Percentiles rank a stretch among this genome's conserved stretches.
These are phyloP conservation scores for Meda fulgida DNA, from an alignment of 2,797 vertebrate genomes.

Conservation along the genomic window DNA sequence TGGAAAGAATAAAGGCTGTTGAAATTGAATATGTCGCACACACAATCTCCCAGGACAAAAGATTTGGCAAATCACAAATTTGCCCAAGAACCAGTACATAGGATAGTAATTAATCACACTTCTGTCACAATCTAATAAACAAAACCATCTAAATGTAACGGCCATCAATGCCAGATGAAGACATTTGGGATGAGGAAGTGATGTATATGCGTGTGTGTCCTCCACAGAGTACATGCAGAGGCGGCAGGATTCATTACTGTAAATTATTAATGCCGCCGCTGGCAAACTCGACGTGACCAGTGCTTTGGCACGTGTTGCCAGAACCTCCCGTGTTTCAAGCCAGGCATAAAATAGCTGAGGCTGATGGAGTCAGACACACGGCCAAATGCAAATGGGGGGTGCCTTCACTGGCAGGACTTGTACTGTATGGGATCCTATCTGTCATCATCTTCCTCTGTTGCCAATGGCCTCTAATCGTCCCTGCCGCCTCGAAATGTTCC, in stretches of 20 bases:
- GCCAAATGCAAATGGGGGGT: conserved; percentile 35
- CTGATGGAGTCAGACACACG: conserved; percentile 38
- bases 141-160: conserved; percentile 35
- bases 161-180: conserved; percentile 40
- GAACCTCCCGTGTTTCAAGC: conserved; percentile 30
- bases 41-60: conserved; percentile 14
- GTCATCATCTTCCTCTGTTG: conserved; percentile 48
- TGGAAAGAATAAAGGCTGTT: background rate
- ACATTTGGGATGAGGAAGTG: conserved; percentile 42
- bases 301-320: conserved; percentile 43
- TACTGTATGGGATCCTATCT: conserved; percentile 52
- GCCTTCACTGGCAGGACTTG: conserved; percentile 35
- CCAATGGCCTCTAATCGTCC: conserved; percentile 53
- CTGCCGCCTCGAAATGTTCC: conserved; percentile 59
- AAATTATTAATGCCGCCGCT: conserved; percentile 47
- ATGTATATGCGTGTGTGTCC: conserved; percentile 46
- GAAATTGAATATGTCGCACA: background rate
- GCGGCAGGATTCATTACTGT: conserved; percentile 50
- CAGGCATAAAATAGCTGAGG: conserved; percentile 48
- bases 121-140: conserved; percentile 36
- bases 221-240: conserved; percentile 27
- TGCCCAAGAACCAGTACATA: background rate
- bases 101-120: conserved; percentile 9
- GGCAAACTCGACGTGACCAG: conserved; percentile 37
- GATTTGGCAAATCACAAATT: conserved; percentile 19